Conservation (phyloP, 2,113 vertebrate genomes). For the Myiozetetes cayanensis region DNA sequence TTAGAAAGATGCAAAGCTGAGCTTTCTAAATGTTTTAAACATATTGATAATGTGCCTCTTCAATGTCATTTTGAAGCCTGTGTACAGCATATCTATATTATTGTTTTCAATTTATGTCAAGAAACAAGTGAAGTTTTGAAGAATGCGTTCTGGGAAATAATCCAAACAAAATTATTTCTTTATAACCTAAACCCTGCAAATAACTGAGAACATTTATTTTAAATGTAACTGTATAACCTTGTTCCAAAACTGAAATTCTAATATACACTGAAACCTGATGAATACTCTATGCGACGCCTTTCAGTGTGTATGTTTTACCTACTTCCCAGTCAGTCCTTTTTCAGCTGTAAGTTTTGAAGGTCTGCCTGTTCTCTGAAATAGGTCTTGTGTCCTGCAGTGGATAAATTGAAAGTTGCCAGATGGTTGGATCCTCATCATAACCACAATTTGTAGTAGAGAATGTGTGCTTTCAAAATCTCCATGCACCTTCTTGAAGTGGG, state of each 20-base stretch:
- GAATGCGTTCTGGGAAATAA: slow-evolving; percentile 38
- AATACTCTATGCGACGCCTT: background rate
- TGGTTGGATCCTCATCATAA: background rate
- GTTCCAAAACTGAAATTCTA: background rate
- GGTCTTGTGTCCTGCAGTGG: background rate
- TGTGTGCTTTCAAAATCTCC: background rate
- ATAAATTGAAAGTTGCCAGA: background rate
- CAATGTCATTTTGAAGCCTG: slow-evolving; percentile 57
- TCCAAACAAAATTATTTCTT: slow-evolving; percentile 47
- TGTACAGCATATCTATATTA: slow-evolving; percentile 56
- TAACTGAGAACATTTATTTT: slow-evolving; percentile 34
- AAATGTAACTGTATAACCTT: background rate
- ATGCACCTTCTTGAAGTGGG: background rate
- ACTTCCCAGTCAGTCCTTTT: background rate
- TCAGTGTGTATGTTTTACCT: background rate
- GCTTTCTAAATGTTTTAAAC: slow-evolving; percentile 67
- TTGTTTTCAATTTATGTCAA: slow-evolving; percentile 64
- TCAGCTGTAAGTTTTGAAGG: background rate
- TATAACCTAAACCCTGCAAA: slow-evolving; percentile 34
- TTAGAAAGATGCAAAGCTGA: slow-evolving; percentile 32
- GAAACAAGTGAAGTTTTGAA: slow-evolving; percentile 48
- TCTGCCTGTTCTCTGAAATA: background rate
- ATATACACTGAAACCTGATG: background rate
- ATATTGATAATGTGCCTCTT: slow-evolving; percentile 69
- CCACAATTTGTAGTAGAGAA: background rate